Percentiles rank a stretch among this genome's conserved stretches.
Evolutionary conservation across 2,113 vertebrate genomes (phyloP).

Genomic region (Henicopernis longicauda): DNA sequence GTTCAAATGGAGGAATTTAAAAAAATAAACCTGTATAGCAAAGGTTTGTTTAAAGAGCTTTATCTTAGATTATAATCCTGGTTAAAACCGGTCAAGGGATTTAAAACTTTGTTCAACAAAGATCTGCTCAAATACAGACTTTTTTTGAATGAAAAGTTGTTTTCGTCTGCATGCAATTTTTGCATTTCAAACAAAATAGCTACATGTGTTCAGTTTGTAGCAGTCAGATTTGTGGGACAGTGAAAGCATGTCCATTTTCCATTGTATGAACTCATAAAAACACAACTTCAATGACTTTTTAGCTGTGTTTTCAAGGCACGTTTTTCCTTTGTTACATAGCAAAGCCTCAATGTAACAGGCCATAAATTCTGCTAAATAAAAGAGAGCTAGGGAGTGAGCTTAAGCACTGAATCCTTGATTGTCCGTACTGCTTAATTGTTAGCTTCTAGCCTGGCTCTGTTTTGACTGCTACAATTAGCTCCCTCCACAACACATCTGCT

Average conservation of each 20-base stretch:
- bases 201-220: conserved; percentile 1
- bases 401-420: conserved; percentile 37
- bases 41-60: background rate
- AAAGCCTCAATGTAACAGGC: conserved; percentile 27
- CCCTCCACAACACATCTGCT: conserved; percentile 48
- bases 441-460: conserved; percentile 44
- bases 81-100: background rate
- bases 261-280: conserved; percentile 25
- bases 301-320: conserved; percentile 38
- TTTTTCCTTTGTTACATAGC: conserved; percentile 29
- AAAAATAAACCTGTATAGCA: background rate
- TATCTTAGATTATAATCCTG: background rate
- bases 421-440: conserved; percentile 45
- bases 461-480: conserved; percentile 52
- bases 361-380: conserved; percentile 55
- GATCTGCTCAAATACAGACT: background rate
- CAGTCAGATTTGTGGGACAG: background rate
- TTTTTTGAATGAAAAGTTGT: background rate
- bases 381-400: conserved; percentile 28
- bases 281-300: conserved; percentile 31
- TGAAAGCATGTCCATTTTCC: background rate
- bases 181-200: background rate
- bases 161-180: background rate
- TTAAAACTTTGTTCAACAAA: background rate
- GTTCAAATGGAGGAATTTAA: background rate